phyloP scores from a whole-genome alignment of 35 echinoderm and acorn worm species.

The Ophioderma brevispina region DNA sequence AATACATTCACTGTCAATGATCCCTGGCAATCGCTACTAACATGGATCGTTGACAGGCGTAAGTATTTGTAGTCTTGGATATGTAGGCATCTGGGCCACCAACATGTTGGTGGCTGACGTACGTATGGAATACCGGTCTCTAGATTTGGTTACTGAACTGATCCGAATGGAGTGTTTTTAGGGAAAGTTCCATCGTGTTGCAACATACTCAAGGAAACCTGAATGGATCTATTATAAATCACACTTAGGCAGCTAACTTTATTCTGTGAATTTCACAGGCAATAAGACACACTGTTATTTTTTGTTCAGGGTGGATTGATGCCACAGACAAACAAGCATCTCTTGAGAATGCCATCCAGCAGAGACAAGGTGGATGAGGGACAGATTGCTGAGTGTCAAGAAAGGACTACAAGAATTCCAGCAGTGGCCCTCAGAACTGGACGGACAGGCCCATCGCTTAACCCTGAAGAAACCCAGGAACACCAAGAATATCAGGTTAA shows the following conservation, averaged over 20 bases:
- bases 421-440: conserved; percentile 20
- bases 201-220: no score
- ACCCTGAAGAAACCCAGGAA: conserved; percentile 31
- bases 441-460: conserved; percentile 39
- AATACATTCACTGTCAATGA: no score
- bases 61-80: no score
- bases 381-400: conserved; percentile 42
- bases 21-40: no score
- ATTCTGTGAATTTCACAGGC: neutral
- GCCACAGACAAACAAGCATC: neutral
- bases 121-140: no score
- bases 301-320: neutral
- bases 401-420: conserved; percentile 40
- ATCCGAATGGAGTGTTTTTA: no score
- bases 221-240: no score
- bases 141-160: no score
- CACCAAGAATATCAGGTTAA: conserved; percentile 18
- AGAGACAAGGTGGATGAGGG: conserved; percentile 53
- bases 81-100: no score
- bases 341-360: neutral
- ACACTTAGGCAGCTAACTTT: neutral
- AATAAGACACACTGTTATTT: neutral
- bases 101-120: no score
- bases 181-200: no score
- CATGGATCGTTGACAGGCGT: no score